Evolutionary conservation across 2,113 vertebrate genomes (phyloP), one percentile per base, ranked within the genome.

Genomic region (Oncorhynchus masou): DNA sequence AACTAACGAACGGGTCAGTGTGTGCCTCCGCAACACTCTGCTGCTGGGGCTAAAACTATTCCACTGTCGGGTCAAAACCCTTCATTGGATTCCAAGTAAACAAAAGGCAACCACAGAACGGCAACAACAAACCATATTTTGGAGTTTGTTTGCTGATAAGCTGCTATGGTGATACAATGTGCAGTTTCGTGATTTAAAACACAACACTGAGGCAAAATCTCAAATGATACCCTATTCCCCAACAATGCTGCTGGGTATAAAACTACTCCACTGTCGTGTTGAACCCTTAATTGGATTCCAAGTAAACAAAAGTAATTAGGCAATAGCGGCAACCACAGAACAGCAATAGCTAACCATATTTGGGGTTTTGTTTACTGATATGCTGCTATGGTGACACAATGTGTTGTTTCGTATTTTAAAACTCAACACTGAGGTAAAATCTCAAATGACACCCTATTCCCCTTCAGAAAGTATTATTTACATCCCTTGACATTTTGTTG

Each of bases 1-100:
- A 19, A 49, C 83, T 75, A 82, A 91, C 91, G 88, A 91, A 86
- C 68, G 59, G 80, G 82, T 87, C 84, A 88, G 74, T 85, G 89
- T 90, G 84, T 84, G 78, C 79, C 65, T 76, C 73, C 84, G 77
- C 75, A 84, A 81, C 76, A 64, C 75, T 67, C 4, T 86, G 89
- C 85, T 83, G 79, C 77, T 60, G 82, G 71, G 24, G 75, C 82
- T 80, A 11, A 45, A 84, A 84, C 76, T 76, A 69, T 83, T 76
- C 85, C 54, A 5, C 75, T 78, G 73, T 77, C 84, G 20, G 74
- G 82, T 82, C 87, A 83, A 84, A 85, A 27, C 80, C 85, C 84
- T 85, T 88, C 87, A 88, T 87, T 85, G 83, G 86, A 86, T 85
- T 84, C 57, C 80, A 72, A 72, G 68, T 68, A 86, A 88, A 89